These are phyloP conservation scores for Eupithecia dodoneata DNA, from an alignment of 2,888 invertebrate species.

Conservation along the genomic window DNA sequence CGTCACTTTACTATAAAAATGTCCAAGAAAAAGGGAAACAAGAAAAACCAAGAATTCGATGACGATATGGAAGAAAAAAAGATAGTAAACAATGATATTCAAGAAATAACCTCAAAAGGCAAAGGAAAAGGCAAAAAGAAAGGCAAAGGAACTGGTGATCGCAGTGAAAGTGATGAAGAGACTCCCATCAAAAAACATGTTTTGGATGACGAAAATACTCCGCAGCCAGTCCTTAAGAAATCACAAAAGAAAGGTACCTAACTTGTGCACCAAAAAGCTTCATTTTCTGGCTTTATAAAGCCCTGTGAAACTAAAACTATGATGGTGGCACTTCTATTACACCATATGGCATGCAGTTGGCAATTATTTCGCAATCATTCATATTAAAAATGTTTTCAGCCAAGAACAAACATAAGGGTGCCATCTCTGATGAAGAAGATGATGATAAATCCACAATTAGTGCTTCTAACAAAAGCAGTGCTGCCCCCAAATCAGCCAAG, in stretches of 20 bases:
- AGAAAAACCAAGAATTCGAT: constrained; percentile 83
- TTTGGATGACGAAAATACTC: constrained; percentile 74
- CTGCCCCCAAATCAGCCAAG: constrained; percentile 64
- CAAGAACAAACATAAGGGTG: constrained; percentile 77
- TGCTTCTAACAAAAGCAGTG: constrained; percentile 53
- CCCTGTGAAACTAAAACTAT: neutral
- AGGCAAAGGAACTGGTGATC: constrained; percentile 76
- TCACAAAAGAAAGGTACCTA: constrained; percentile 80
- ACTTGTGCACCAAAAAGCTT: neutral
- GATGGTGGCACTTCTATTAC: neutral
- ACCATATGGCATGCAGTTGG: neutral
- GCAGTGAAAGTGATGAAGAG: constrained; percentile 74
- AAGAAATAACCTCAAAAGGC: constrained; percentile 81
- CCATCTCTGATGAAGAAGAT: constrained; percentile 72
- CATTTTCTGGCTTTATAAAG: neutral
- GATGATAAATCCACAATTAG: constrained; percentile 72
- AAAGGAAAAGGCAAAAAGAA: constrained; percentile 81
- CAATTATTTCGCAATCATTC: neutral
- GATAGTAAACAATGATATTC: constrained; percentile 56
- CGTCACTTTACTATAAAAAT: constrained; percentile 56
- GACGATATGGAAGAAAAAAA: constrained; percentile 80
- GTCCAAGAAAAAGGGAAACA: constrained; percentile 85
- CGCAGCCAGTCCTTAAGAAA: constrained; percentile 75
- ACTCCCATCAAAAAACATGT: constrained; percentile 57
- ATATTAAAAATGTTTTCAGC: constrained; percentile 46